Percentiles rank a stretch among this genome's conserved stretches.
These are phyloP conservation scores for Porites lobata DNA, from an alignment of 92 coral and sea anemone genomes.

Conservation along the genomic window DNA sequence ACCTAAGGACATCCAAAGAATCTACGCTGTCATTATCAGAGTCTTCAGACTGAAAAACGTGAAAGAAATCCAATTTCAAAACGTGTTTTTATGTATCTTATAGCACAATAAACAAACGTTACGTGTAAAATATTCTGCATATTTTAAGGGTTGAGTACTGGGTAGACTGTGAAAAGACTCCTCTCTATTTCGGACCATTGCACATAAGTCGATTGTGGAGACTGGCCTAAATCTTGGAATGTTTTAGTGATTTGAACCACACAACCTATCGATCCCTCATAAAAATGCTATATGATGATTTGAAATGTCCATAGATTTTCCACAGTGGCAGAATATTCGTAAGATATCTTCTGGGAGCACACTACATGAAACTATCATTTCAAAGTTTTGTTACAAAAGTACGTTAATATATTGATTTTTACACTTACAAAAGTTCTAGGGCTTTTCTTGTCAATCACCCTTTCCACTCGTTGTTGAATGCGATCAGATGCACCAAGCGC, in stretches of 20 bases:
- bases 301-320: too few species aligned
- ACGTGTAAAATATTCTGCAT: too few species aligned
- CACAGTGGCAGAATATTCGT: too few species aligned
- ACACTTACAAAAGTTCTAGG: slow-evolving; percentile 34
- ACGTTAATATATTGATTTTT: not conserved
- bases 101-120: not conserved
- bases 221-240: too few species aligned
- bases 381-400: not conserved
- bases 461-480: slow-evolving; percentile 93
- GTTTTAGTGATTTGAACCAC: too few species aligned
- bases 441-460: slow-evolving; percentile 80
- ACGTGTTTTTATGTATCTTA: not conserved
- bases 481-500: slow-evolving; percentile 97
- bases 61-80: not conserved
- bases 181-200: too few species aligned
- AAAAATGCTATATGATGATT: too few species aligned
- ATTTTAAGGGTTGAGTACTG: too few species aligned
- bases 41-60: slow-evolving; percentile 70
- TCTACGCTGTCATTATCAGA: slow-evolving; percentile 96
- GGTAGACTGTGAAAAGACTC: too few species aligned
- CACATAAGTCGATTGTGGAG: too few species aligned
- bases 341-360: not conserved
- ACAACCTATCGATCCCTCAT: too few species aligned
- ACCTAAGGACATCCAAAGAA: slow-evolving; percentile 91
- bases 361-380: slow-evolving; percentile 3